Percentiles rank a stretch among this genome's conserved stretches.
Conservation (phyloP, 2,888 invertebrate genomes). For the Epinotia nisella region DNA sequence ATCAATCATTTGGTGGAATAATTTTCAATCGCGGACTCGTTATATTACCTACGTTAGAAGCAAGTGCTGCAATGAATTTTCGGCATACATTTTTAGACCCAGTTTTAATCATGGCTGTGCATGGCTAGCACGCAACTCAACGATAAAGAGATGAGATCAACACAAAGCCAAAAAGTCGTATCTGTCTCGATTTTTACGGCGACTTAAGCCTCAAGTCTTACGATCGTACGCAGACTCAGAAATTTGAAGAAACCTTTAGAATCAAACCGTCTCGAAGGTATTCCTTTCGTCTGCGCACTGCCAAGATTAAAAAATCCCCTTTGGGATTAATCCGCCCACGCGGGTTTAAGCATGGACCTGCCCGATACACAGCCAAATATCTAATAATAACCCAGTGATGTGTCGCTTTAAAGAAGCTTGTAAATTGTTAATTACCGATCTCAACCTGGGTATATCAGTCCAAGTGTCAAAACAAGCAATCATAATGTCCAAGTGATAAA, state of each 20-base stretch:
- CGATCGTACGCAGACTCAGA: background rate
- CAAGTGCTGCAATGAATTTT: background rate
- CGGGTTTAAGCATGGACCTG: background rate
- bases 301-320: slow-evolving; percentile 19
- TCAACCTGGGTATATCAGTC: background rate
- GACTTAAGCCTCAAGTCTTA: background rate
- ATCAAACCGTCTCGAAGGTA: slow-evolving; percentile 13
- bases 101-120: background rate
- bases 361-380: background rate
- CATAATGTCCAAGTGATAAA: no score
- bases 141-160: background rate
- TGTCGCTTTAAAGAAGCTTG: background rate
- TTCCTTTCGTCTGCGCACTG: background rate
- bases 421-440: no score
- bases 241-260: slow-evolving; percentile 6
- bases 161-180: background rate
- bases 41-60: background rate
- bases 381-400: background rate
- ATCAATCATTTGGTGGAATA: no score
- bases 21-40: background rate
- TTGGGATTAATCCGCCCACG: background rate
- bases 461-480: background rate
- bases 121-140: background rate
- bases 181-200: background rate
- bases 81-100: background rate